Base-by-base conservation (phyloP, 2,888 invertebrate genomes). In the Drosophila affinis region DNA sequence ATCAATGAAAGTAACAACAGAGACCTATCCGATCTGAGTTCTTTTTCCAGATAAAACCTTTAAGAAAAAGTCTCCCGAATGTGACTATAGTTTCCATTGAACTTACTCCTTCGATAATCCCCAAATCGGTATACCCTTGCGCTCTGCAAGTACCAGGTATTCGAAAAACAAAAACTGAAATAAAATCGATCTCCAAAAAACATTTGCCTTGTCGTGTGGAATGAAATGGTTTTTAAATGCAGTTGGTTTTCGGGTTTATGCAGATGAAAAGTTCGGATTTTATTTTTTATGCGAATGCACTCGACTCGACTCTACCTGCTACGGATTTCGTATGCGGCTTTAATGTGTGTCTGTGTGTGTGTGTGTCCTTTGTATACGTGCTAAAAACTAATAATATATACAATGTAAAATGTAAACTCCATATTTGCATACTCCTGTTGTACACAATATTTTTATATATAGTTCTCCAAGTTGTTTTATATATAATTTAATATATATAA, bases 341-440 rank as follows among this genome's bases (percentile, higher is more conserved):
- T 79, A 61, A 83, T 55, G 27, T 57, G 32, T 61, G 24, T 49
- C 21, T 49, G 21, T 58, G 57, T 61, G 32, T 45, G n/a, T 65
- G 65, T 57, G 39, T 29, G 21, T 45, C 32, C 75, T 71, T 55
- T 62, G 54, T 78, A 81, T 87, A 91, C 76, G 89, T 90, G 89
- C 91, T 91, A 91, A 82, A 39, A 87, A 91, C 85, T 90, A 84
- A 84, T 88, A 88, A 80, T 84, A 90, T 90, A 87, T 91, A 91
- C 90, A 91, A 89, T 86, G 78, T 81, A 88, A 86, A 89, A 88
- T 89, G 77, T 65, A 74, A 78, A 78, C 70, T 58, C 39, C 32
- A 49, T 68, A 17, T 61, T 64, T 65, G 44, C 65, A 55, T 56
- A 48, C 55, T 72, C 74, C 68, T 51, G n/a, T 53, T 32, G 52